phyloP scores from a whole-genome alignment of 2,888 invertebrate species.

The Cryptocephalus moraei region DNA sequence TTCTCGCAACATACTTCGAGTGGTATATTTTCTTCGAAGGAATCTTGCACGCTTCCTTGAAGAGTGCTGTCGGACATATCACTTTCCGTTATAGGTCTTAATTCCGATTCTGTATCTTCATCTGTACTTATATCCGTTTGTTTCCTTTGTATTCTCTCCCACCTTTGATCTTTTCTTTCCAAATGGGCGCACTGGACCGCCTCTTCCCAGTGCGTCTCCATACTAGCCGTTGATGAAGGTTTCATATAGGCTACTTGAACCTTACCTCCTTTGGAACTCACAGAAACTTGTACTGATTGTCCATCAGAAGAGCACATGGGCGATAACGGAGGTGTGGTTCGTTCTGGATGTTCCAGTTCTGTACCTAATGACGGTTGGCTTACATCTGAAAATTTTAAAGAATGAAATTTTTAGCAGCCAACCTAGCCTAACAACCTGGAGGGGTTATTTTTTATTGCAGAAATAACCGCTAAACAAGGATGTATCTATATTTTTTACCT shows the following conservation, averaged over 20 bases:
- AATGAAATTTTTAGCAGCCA: no score
- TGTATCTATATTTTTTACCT: slow-evolving; percentile 38
- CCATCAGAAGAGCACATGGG: slow-evolving; percentile 52
- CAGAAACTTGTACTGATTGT: slow-evolving; percentile 38
- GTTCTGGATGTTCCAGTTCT: slow-evolving; percentile 49
- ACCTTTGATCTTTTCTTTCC: slow-evolving; percentile 27
- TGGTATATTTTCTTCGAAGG: slow-evolving; percentile 30
- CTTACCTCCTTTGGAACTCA: slow-evolving; percentile 35
- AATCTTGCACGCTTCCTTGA: slow-evolving; percentile 54
- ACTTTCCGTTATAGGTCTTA: slow-evolving; percentile 84
- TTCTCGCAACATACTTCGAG: slow-evolving; percentile 18
- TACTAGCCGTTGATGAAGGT: slow-evolving; percentile 38
- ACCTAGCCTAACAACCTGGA: no score
- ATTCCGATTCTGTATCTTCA: slow-evolving; percentile 80
- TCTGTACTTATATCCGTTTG: slow-evolving; percentile 39
- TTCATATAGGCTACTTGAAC: slow-evolving; percentile 35
- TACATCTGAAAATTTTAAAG: slow-evolving; percentile 43
- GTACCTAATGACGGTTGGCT: slow-evolving; percentile 68
- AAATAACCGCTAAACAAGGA: not conserved
- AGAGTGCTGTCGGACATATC: slow-evolving; percentile 78
- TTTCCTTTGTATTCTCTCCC: slow-evolving; percentile 14
- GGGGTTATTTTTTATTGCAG: not conserved
- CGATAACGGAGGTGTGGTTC: slow-evolving; percentile 49
- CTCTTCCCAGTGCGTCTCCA: slow-evolving; percentile 66
- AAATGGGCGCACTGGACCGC: slow-evolving; percentile 37